These are phyloP conservation scores for Rhombomys opimus DNA, from an alignment of 2,113 vertebrate genomes.

Conservation along the genomic window DNA sequence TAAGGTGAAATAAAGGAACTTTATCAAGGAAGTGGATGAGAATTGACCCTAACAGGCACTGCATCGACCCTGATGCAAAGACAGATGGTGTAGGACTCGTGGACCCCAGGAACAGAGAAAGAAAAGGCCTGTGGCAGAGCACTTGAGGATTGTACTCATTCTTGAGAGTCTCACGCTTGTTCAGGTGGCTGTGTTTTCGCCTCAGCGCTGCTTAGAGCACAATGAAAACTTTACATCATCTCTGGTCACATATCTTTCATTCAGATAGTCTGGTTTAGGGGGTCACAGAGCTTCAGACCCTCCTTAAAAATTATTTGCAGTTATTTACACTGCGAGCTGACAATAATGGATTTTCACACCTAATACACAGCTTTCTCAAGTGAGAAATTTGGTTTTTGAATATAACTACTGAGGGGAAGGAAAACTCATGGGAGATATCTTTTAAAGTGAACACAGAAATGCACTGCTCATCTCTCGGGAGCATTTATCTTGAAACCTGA, in stretches of 20 bases:
- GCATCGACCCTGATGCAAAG: neutral
- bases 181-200: neutral
- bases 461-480: slow-evolving; percentile 65
- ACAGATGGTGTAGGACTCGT: neutral
- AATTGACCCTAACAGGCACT: slow-evolving; percentile 21
- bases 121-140: neutral
- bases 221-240: neutral
- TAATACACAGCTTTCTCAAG: slow-evolving; percentile 75
- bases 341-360: slow-evolving; percentile 84
- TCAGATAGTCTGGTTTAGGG: slow-evolving; percentile 36
- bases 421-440: slow-evolving; percentile 73
- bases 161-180: neutral
- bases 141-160: slow-evolving; percentile 10
- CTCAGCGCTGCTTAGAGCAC: slow-evolving; percentile 24
- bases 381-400: slow-evolving; percentile 83
- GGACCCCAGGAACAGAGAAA: neutral
- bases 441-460: slow-evolving; percentile 75
- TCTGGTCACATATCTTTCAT: slow-evolving; percentile 12
- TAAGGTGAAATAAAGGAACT: slow-evolving; percentile 23
- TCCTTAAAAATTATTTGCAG: slow-evolving; percentile 70
- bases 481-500: slow-evolving; percentile 33
- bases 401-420: slow-evolving; percentile 77
- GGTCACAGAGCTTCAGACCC: neutral
- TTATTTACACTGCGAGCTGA: slow-evolving; percentile 80
- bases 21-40: neutral